phyloP scores from a whole-genome alignment of 37 sponge, comb jelly and placozoan genomes.

The Cladorhizidae sp. region DNA sequence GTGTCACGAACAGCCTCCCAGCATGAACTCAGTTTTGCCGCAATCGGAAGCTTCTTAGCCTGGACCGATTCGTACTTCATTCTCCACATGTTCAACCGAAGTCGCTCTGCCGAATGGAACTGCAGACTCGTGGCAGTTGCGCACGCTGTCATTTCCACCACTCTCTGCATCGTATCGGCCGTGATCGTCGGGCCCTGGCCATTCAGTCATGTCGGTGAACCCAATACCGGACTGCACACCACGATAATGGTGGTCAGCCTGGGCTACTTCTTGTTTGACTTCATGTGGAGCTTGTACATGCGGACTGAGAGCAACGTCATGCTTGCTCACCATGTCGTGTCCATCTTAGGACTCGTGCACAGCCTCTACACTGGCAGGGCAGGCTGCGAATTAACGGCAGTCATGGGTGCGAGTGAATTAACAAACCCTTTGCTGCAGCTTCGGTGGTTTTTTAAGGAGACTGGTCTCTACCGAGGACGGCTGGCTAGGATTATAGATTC shows the following conservation, averaged over 20 bases:
- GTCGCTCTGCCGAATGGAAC: conserved; percentile 75
- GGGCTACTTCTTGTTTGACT: conserved; percentile 92
- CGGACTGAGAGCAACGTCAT: conserved; percentile 72
- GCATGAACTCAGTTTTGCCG: not conserved
- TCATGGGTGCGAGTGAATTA: conserved; percentile 79
- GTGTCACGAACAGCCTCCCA: not conserved
- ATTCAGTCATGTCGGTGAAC: conserved; percentile 65
- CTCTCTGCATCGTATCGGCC: conserved; percentile 52
- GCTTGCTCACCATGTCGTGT: conserved; percentile 89
- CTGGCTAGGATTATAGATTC: conserved; percentile 36
- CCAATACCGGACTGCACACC: conserved; percentile 63
- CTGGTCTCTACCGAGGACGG: conserved; percentile 34
- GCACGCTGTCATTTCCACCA: conserved; percentile 62
- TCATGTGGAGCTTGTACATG: conserved; percentile 84
- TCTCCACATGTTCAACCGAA: conserved; percentile 45
- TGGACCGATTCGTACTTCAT: conserved; percentile 75
- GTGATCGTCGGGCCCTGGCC: conserved; percentile 72
- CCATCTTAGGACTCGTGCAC: conserved; percentile 59
- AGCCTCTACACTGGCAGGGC: conserved; percentile 39
- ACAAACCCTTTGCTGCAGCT: conserved; percentile 87
- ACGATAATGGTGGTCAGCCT: conserved; percentile 70
- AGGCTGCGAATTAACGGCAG: conserved; percentile 73
- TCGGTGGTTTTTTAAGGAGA: conserved; percentile 72
- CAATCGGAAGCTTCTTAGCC: conserved; percentile 59
- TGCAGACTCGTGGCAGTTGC: conserved; percentile 73